These are phyloP conservation scores for Paracentrotus lividus DNA, from an alignment of 53 echinoderm and acorn worm genomes.

Conservation along the genomic window DNA sequence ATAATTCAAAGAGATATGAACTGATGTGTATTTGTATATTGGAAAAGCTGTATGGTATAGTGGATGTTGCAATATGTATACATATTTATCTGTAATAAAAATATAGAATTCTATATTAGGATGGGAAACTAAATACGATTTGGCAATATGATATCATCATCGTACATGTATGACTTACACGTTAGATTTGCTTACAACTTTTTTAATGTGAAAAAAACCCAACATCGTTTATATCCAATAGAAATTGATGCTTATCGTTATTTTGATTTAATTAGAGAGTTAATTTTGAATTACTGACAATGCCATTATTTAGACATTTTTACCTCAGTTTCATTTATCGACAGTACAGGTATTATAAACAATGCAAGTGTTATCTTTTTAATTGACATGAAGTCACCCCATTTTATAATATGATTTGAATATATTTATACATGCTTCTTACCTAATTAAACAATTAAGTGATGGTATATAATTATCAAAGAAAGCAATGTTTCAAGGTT, in stretches of 20 bases:
- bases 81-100: neutral
- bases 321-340: neutral
- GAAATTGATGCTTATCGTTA: neutral
- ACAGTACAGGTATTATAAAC: neutral
- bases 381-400: neutral
- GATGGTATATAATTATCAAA: neutral
- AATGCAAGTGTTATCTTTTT: neutral
- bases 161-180: neutral
- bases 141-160: neutral
- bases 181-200: neutral
- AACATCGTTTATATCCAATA: too few relatives aligned
- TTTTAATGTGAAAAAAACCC: neutral
- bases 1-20: neutral
- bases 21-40: slow-evolving; percentile 20
- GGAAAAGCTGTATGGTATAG: slow-evolving; percentile 10
- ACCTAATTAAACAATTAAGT: neutral
- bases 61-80: slow-evolving; percentile 38
- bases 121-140: neutral
- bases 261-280: neutral
- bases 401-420: neutral
- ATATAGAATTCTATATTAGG: neutral
- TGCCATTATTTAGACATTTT: neutral
- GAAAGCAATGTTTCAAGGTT: neutral
- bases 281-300: neutral
- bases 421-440: neutral